Evolutionary conservation across 2,113 vertebrate genomes (phyloP).

Genomic region (Labeo catla): DNA sequence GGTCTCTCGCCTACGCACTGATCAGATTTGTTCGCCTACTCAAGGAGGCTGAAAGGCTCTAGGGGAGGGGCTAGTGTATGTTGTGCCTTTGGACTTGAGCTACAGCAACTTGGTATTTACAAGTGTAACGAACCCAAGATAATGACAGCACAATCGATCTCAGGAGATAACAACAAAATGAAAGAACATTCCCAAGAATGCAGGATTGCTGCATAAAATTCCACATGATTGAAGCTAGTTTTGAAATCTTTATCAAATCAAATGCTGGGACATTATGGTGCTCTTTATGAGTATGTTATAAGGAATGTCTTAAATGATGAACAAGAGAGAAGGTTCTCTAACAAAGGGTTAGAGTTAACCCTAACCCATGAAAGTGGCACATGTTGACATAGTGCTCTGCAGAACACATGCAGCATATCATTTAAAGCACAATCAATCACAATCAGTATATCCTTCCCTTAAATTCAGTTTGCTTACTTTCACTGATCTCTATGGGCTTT

Average conservation of each 20-base stretch:
- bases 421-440: neutral
- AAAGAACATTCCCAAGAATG: neutral
- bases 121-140: neutral
- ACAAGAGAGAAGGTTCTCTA: too few relatives aligned
- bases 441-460: neutral
- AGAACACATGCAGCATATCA: neutral
- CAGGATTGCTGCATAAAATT: neutral
- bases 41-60: conserved; percentile 54
- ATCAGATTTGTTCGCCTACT: conserved; percentile 67
- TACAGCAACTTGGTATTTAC: conserved; percentile 7
- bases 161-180: neutral
- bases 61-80: conserved; percentile 60
- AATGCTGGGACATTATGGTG: neutral
- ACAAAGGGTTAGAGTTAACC: too few relatives aligned
- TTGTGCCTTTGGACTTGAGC: conserved; percentile 30
- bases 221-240: neutral
- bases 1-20: conserved; percentile 66
- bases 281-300: neutral
- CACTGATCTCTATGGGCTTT: neutral
- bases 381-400: neutral
- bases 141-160: neutral
- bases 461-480: neutral
- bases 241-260: neutral
- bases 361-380: neutral
- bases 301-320: neutral